These are phyloP conservation scores for Hirtodrosophila cameraria DNA, from an alignment of 2,888 invertebrate genomes.

Conservation along the genomic window DNA sequence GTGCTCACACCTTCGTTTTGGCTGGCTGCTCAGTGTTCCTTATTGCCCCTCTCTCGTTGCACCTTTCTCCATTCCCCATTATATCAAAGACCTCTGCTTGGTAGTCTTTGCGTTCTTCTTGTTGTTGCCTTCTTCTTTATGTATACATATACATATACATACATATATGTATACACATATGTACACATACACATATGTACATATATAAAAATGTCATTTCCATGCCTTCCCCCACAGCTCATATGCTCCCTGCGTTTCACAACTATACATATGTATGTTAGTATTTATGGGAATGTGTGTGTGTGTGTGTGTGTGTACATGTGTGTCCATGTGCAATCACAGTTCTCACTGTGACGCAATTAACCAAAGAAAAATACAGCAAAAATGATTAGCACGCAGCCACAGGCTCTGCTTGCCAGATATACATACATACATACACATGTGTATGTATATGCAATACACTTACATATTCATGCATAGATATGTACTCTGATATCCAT, in stretches of 20 bases:
- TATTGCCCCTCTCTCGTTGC: neutral
- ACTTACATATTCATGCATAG: slow-evolving; percentile 7
- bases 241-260: slow-evolving; percentile 3
- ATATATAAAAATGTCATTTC: slow-evolving; percentile 33
- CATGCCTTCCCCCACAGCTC: slow-evolving; percentile 23
- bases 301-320: neutral
- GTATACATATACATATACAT: slow-evolving; percentile 1
- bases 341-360: slow-evolving; percentile 57
- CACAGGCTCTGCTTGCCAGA: slow-evolving; percentile 20
- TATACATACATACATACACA: neutral
- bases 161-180: neutral
- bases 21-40: slow-evolving; percentile 33
- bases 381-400: slow-evolving; percentile 56
- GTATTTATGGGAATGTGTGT: slow-evolving; percentile 9
- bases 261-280: slow-evolving; percentile 1
- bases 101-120: slow-evolving; percentile 30
- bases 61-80: neutral
- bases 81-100: slow-evolving; percentile 4
- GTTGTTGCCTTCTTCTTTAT: slow-evolving; percentile 16
- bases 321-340: slow-evolving; percentile 24
- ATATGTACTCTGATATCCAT: neutral
- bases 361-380: slow-evolving; percentile 59
- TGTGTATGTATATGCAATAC: neutral
- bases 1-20: slow-evolving; percentile 69
- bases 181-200: too few species aligned